phyloP scores from a whole-genome alignment of 2,888 invertebrate species.

The Thysanoteuthis rhombus region DNA sequence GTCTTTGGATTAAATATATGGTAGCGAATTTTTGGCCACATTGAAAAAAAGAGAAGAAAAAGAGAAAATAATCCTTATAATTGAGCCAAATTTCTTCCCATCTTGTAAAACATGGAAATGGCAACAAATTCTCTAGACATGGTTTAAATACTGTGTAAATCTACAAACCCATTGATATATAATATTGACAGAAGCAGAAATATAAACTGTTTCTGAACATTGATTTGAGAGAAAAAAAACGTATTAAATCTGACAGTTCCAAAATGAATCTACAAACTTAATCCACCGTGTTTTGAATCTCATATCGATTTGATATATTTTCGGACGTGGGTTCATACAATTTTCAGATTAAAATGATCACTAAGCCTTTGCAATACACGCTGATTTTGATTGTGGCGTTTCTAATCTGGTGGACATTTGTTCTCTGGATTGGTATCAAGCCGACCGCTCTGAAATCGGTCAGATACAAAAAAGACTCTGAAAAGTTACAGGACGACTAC shows the following conservation, averaged over 20 bases:
- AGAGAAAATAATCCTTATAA: neutral
- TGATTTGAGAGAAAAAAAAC: neutral
- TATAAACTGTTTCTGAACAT: neutral
- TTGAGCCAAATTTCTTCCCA: neutral
- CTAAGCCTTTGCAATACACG: neutral
- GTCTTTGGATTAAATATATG: neutral
- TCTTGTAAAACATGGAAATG: neutral
- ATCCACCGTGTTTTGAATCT: neutral
- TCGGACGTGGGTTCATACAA: neutral
- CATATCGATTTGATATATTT: neutral
- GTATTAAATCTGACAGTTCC: neutral
- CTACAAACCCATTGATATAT: neutral
- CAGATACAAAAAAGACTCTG: neutral
- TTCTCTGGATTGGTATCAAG: neutral
- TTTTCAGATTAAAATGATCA: neutral
- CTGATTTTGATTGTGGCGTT: neutral
- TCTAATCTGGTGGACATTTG: neutral
- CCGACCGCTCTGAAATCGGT: neutral
- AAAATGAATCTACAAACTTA: neutral
- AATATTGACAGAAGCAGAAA: neutral
- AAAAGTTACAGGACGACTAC: neutral
- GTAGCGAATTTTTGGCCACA: neutral
- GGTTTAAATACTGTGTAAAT: neutral
- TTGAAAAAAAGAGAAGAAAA: neutral
- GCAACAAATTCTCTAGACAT: too few relatives aligned